Evolutionary conservation across 1,140 invertebrate species (phyloP).

Genomic region (Chironomus tepperi): DNA sequence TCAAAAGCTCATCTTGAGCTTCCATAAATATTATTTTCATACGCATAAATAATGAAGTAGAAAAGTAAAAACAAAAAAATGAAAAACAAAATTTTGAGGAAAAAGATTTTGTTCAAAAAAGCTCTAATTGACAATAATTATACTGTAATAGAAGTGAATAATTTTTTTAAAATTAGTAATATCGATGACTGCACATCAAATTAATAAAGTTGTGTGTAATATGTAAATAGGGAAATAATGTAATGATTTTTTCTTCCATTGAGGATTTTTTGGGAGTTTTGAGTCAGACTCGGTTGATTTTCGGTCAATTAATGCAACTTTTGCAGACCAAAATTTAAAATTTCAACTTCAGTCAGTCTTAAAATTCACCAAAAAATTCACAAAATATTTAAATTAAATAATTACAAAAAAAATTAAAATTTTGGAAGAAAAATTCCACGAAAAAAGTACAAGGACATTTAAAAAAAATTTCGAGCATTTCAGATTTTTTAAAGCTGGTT

Average conservation of each 20-base stretch:
- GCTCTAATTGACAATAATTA: constrained; percentile 20
- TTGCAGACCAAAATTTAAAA: too few species aligned
- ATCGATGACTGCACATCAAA: constrained; percentile 27
- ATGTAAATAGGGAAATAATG: too few species aligned
- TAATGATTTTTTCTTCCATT: too few species aligned
- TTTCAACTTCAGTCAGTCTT: too few species aligned
- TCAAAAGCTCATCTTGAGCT: too few species aligned
- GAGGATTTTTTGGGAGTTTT: too few species aligned
- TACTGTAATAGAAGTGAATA: constrained; percentile 18
- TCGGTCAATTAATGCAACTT: too few species aligned
- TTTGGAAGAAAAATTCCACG: neutral
- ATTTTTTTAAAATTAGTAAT: constrained; percentile 28
- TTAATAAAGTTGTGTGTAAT: too few species aligned
- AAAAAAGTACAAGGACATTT: neutral
- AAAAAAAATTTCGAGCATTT: neutral
- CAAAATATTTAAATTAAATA: neutral
- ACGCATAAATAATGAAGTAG: too few species aligned
- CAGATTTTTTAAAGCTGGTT: constrained; percentile 13
- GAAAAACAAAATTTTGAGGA: constrained; percentile 8
- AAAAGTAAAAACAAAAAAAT: neutral
- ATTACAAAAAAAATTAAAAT: neutral
- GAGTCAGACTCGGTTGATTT: too few species aligned
- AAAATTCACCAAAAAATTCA: neutral
- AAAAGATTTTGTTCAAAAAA: neutral
- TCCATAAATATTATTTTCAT: too few species aligned